These are phyloP conservation scores for Mnemiopsis leidyi DNA, from an alignment of 37 sponge, comb jelly and placozoan species.

Conservation along the genomic window DNA sequence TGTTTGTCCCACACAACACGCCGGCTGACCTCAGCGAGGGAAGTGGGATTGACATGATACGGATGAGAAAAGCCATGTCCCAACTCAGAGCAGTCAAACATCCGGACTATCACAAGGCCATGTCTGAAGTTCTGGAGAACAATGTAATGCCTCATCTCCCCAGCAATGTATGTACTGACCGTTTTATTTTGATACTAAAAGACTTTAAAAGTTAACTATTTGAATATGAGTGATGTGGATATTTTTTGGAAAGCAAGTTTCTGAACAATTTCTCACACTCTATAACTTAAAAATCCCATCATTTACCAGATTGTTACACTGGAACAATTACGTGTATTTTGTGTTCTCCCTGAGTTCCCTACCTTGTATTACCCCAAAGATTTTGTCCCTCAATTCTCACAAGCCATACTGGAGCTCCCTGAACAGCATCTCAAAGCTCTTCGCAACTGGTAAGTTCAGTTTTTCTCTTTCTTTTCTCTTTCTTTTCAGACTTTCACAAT, in stretches of 20 bases:
- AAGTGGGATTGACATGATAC: slow-evolving; percentile 47
- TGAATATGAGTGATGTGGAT: too few species aligned
- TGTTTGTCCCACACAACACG: background rate
- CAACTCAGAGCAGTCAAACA: slow-evolving; percentile 6
- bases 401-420: slow-evolving; percentile 24
- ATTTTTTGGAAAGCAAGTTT: too few species aligned
- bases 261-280: too few species aligned
- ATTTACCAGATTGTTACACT: slow-evolving; percentile 7
- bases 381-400: slow-evolving; percentile 44
- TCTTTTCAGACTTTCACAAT: too few species aligned
- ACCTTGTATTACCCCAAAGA: background rate
- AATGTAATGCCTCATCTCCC: slow-evolving; percentile 44
- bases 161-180: background rate
- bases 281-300: too few species aligned
- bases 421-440: background rate
- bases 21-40: background rate
- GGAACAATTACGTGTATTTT: slow-evolving; percentile 42
- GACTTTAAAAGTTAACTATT: too few species aligned
- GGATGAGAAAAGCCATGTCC: slow-evolving; percentile 22
- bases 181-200: too few species aligned
- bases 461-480: too few species aligned
- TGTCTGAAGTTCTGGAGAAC: background rate
- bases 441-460: background rate
- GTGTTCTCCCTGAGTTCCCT: slow-evolving; percentile 45
- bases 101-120: slow-evolving; percentile 44